Conservation (phyloP, 2,888 invertebrate genomes). For the Drosophila pseudotalamancana region DNA sequence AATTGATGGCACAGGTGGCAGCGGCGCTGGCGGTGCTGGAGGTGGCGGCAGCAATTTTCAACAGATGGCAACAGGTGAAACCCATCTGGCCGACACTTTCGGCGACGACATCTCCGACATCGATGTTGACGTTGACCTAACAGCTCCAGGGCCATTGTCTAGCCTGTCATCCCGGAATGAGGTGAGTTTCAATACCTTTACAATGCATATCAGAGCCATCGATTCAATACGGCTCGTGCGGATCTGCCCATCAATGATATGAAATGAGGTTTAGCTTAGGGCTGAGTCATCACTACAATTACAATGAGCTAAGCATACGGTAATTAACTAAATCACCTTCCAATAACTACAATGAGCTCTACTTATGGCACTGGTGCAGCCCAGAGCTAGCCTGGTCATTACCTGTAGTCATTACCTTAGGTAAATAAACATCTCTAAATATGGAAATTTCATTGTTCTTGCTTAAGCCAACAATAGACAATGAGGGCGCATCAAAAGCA, state of each 20-base stretch:
- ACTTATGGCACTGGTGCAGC: not conserved
- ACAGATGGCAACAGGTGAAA: slow-evolving; percentile 89
- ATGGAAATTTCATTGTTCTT: slow-evolving; percentile 67
- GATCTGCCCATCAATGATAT: not conserved
- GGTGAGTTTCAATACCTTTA: slow-evolving; percentile 68
- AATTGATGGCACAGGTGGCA: slow-evolving; percentile 29
- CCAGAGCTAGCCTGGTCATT: slow-evolving; percentile 32
- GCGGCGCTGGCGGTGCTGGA: slow-evolving; percentile 48
- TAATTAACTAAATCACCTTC: slow-evolving; percentile 47
- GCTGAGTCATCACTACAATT: slow-evolving; percentile 1
- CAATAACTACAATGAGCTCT: slow-evolving; percentile 28
- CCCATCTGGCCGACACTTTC: slow-evolving; percentile 92
- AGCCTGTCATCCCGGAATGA: slow-evolving; percentile 82
- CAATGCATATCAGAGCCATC: not conserved
- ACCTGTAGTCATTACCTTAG: slow-evolving; percentile 57
- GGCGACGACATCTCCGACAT: slow-evolving; percentile 93
- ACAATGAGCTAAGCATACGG: slow-evolving; percentile 10
- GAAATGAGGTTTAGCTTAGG: not conserved
- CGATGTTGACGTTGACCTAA: slow-evolving; percentile 89
- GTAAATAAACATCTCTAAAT: slow-evolving; percentile 67
- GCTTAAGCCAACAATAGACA: slow-evolving; percentile 48
- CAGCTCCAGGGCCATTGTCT: slow-evolving; percentile 87
- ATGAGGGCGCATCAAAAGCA: slow-evolving; percentile 48
- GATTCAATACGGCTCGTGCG: not conserved
- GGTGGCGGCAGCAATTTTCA: slow-evolving; percentile 86